These are phyloP conservation scores for Spilosoma lubricipeda DNA, from an alignment of 2,888 invertebrate genomes.

Conservation along the genomic window DNA sequence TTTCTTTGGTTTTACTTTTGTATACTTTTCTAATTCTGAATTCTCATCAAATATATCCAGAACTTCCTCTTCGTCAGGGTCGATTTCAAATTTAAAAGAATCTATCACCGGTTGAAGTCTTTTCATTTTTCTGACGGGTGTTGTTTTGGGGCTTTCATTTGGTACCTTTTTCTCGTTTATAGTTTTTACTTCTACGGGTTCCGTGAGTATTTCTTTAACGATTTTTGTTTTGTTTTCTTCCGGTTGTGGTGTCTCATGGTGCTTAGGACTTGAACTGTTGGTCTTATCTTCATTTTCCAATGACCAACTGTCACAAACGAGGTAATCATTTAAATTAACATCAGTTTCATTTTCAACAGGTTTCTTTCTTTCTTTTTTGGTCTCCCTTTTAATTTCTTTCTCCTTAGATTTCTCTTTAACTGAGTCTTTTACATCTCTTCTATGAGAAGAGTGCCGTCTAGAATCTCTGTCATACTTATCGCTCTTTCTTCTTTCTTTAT, in stretches of 20 bases:
- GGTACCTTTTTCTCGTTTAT: slow-evolving; percentile 42
- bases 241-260: background rate
- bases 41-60: slow-evolving; percentile 72
- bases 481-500: slow-evolving; percentile 42
- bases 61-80: slow-evolving; percentile 73
- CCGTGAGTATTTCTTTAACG: slow-evolving; percentile 43
- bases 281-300: slow-evolving; percentile 77
- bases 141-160: slow-evolving; percentile 41
- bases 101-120: slow-evolving; percentile 78
- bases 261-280: slow-evolving; percentile 64
- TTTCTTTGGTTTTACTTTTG: slow-evolving; percentile 53
- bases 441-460: slow-evolving; percentile 39
- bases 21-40: slow-evolving; percentile 59
- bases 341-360: slow-evolving; percentile 64
- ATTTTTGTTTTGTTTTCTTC: slow-evolving; percentile 6
- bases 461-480: slow-evolving; percentile 50
- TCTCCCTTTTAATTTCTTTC: slow-evolving; percentile 47
- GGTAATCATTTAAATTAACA: slow-evolving; percentile 76
- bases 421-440: slow-evolving; percentile 48
- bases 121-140: slow-evolving; percentile 57
- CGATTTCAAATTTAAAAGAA: slow-evolving; percentile 78
- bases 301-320: slow-evolving; percentile 84
- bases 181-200: slow-evolving; percentile 39
- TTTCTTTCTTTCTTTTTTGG: slow-evolving; percentile 42
- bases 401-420: slow-evolving; percentile 49